Evolutionary conservation across 2,888 invertebrate species (phyloP), one percentile per base, ranked within the genome.

Genomic region (Oligia fasciuncula): DNA sequence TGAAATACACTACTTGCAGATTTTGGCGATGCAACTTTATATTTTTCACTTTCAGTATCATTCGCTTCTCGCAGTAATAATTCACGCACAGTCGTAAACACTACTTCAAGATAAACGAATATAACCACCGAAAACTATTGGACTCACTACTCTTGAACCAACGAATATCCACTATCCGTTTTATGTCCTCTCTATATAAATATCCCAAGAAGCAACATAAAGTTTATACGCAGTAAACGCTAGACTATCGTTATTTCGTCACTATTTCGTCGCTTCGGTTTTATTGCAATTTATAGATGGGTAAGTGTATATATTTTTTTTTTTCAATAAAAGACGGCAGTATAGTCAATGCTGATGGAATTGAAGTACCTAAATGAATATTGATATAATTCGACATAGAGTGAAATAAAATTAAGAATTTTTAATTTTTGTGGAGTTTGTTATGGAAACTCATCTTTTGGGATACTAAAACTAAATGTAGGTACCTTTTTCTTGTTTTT

Each of bases 181-280:
- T 89, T 89, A 88, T 86, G 81, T 81, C 68, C 63, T 57, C 73
- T 73, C 80, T 73, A 84, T 89, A 89, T 85, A 89, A 83, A 85
- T 87, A 89, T 85, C 80, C 63, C 46, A 85, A 84, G 85, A 84
- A 80, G 78, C 77, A 82, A 84, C 88, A 89, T 91, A 91, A 92
- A 92, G 70, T 91, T 91, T 91, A 91, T 90, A 87, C 74, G 80
- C 87, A 90, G 87, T 92, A 91, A 91, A 88, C 84, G 76, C 90
- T 85, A 84, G 78, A 81, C 86, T 87, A 83, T 83, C 83, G 76
- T 89, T 80, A 84, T 81, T 68, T 80, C 87, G 76, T 73, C 80
- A 78, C 85, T 83, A 75, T 76, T 87, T 70, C 88, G 75, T 60
- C 81, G 66, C 75, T 81, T 80, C 68, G 49, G 51, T 74, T 88